These are phyloP conservation scores for Dolomedes plantarius DNA, from an alignment of 2,888 invertebrate species.

Conservation along the genomic window DNA sequence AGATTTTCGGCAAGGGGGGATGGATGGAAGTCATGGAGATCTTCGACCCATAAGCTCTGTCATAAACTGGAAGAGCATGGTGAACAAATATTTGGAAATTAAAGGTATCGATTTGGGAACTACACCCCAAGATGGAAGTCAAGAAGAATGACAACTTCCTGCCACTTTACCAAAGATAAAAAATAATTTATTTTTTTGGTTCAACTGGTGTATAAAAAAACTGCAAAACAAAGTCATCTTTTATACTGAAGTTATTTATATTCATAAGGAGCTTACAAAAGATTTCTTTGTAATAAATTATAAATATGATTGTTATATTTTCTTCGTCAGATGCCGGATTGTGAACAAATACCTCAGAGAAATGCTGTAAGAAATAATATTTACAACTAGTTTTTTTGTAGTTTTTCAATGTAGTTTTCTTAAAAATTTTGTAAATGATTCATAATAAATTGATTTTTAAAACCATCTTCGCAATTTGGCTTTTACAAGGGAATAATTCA, in stretches of 20 bases:
- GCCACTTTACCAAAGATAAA: not conserved
- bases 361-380: not conserved
- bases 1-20: constrained; percentile 42
- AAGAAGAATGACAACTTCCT: constrained; percentile 39
- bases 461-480: not conserved
- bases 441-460: constrained; percentile 59
- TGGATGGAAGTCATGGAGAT: constrained; percentile 47
- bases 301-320: constrained; percentile 36
- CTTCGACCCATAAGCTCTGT: constrained; percentile 62
- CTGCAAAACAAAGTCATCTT: not conserved
- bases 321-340: constrained; percentile 18
- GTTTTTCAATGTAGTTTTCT: constrained; percentile 48
- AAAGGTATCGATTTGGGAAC: constrained; percentile 61
- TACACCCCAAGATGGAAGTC: constrained; percentile 56
- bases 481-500: no score
- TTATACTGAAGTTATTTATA: constrained; percentile 39
- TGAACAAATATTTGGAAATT: constrained; percentile 63
- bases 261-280: constrained; percentile 56
- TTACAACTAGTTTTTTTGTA: constrained; percentile 23
- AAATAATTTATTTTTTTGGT: not conserved
- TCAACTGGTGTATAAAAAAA: not conserved
- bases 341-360: constrained; percentile 50
- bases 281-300: constrained; percentile 36
- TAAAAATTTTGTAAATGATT: constrained; percentile 61
- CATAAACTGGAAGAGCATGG: constrained; percentile 65